These are phyloP conservation scores for Aspidapion aeneum DNA, from an alignment of 2,888 invertebrate species.

Conservation along the genomic window DNA sequence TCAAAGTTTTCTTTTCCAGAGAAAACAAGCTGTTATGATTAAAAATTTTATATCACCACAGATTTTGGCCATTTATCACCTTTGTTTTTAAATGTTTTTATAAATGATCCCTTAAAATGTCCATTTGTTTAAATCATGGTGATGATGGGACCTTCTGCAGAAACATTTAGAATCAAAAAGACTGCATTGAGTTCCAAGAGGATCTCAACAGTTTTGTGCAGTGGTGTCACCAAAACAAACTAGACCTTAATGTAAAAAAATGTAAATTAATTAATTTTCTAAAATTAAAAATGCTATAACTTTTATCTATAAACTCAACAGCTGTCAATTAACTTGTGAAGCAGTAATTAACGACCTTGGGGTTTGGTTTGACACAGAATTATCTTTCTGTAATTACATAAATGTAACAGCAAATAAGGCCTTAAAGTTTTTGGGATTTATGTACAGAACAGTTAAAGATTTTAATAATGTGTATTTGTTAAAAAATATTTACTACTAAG, in stretches of 20 bases:
- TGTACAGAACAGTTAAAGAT: background rate
- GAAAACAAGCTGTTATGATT: background rate
- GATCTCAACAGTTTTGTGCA: background rate
- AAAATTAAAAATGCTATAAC: background rate
- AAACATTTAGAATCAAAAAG: background rate
- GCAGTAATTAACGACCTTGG: background rate
- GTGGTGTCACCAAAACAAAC: background rate
- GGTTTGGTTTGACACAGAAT: background rate
- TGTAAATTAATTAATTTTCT: background rate
- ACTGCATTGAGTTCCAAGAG: background rate
- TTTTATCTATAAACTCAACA: background rate
- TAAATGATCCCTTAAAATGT: too few relatives aligned
- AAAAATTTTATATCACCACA: background rate
- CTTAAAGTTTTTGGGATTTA: background rate
- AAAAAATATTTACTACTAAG: background rate
- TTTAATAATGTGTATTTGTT: background rate
- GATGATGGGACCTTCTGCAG: background rate
- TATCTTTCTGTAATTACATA: background rate
- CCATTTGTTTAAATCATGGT: too few relatives aligned
- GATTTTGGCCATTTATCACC: background rate
- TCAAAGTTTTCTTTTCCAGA: background rate
- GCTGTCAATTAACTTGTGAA: background rate
- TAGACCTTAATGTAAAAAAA: background rate
- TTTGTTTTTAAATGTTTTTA: background rate
- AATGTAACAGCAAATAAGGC: background rate